These are phyloP conservation scores for Eulemur coronatus DNA, from an alignment of 2,797 vertebrate genomes.

Conservation along the genomic window DNA sequence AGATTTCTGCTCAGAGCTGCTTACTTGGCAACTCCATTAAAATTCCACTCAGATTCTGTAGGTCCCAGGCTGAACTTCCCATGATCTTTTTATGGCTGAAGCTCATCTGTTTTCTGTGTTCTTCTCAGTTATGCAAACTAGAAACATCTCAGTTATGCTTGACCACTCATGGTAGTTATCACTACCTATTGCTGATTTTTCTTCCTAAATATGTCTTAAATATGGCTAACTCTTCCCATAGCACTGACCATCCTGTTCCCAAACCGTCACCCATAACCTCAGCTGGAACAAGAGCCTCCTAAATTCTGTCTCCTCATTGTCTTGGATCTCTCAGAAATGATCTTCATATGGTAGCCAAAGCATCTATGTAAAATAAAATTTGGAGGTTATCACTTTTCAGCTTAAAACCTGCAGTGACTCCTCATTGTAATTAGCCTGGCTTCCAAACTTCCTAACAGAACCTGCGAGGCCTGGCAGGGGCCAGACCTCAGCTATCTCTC, in stretches of 20 bases:
- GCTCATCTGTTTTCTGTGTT: background rate
- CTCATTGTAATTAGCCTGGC: background rate
- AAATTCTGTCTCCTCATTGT: background rate
- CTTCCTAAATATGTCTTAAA: background rate
- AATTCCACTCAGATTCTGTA: background rate
- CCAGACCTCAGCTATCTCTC: background rate
- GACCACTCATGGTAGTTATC: background rate
- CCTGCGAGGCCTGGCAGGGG: accelerated
- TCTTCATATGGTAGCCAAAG: background rate
- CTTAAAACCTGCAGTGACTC: background rate
- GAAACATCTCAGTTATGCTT: background rate
- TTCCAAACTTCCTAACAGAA: background rate
- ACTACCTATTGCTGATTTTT: background rate
- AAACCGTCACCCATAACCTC: background rate
- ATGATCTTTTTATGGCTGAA: background rate
- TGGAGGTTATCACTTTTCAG: background rate
- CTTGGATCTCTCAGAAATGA: background rate
- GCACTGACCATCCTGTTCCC: too few relatives aligned
- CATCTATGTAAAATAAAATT: background rate
- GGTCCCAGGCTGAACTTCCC: background rate
- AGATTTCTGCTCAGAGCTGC: background rate
- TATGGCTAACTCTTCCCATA: background rate
- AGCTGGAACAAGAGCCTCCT: background rate
- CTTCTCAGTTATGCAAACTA: background rate
- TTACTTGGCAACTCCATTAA: background rate